Evolutionary conservation across 2,888 invertebrate species (phyloP).

Genomic region (Epiblema foenella): DNA sequence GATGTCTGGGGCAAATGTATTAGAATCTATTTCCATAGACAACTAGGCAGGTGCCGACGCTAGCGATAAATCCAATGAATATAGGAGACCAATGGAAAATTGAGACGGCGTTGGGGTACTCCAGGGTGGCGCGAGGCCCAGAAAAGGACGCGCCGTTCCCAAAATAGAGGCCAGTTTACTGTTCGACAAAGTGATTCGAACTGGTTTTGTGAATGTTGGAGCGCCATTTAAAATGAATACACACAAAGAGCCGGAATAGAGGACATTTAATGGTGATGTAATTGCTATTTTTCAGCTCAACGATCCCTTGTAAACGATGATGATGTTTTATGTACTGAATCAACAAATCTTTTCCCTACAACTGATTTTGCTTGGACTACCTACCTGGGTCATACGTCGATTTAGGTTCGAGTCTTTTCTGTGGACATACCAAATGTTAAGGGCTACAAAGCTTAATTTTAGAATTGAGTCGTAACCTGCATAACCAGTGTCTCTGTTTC

Average conservation of each 20-base stretch:
- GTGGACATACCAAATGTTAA: too few relatives aligned
- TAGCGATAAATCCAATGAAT: slow-evolving; percentile 46
- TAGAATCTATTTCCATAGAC: slow-evolving; percentile 46
- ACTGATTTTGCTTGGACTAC: too few relatives aligned
- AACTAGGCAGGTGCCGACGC: slow-evolving; percentile 47
- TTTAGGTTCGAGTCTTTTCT: too few relatives aligned
- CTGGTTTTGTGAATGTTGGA: slow-evolving; percentile 71
- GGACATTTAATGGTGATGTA: neutral
- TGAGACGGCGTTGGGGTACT: slow-evolving; percentile 29
- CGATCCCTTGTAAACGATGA: neutral
- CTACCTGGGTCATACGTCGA: too few relatives aligned
- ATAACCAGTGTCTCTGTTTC: too few relatives aligned
- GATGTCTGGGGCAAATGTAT: slow-evolving; percentile 35
- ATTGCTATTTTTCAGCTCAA: neutral
- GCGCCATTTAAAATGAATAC: slow-evolving; percentile 61
- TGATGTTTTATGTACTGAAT: too few relatives aligned
- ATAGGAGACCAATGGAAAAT: slow-evolving; percentile 35
- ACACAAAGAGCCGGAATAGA: neutral
- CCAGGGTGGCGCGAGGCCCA: slow-evolving; percentile 57
- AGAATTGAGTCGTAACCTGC: too few relatives aligned
- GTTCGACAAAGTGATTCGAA: slow-evolving; percentile 74
- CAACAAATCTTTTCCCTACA: too few relatives aligned
- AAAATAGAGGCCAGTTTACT: slow-evolving; percentile 77
- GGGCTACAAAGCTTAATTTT: too few relatives aligned
- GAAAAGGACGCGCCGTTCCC: slow-evolving; percentile 73